A percentile compares a stretch with the other conserved stretches of the same genome.
Conservation (phyloP, 2,113 vertebrate genomes). For the Plestiodon gilberti region DNA sequence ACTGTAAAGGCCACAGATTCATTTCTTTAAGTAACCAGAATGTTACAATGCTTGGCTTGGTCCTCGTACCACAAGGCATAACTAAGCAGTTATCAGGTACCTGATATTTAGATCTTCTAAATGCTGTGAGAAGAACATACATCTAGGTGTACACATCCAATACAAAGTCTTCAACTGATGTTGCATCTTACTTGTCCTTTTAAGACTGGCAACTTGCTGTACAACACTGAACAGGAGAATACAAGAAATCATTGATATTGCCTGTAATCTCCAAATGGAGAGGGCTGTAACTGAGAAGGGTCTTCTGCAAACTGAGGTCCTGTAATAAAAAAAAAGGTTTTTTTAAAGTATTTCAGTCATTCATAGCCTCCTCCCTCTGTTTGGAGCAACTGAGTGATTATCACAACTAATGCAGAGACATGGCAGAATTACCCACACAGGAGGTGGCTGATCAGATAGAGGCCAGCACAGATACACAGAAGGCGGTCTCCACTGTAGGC, state of each 20-base stretch:
- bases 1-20: constrained; percentile 41
- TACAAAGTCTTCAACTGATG: constrained; percentile 12
- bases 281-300: constrained; percentile 79
- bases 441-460: not conserved
- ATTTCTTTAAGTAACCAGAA: constrained; percentile 19
- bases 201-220: not conserved
- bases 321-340: constrained; percentile 48
- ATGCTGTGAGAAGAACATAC: constrained; percentile 44
- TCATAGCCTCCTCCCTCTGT: no score
- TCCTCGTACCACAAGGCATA: constrained; percentile 57
- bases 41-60: constrained; percentile 36
- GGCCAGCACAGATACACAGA: not conserved
- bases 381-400: not conserved
- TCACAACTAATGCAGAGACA: not conserved
- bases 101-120: constrained; percentile 49
- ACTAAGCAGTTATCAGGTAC: constrained; percentile 47
- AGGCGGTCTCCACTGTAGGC: not conserved
- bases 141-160: constrained; percentile 37
- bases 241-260: constrained; percentile 86
- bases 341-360: not conserved
- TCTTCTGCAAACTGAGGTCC: constrained; percentile 90
- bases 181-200: constrained; percentile 16
- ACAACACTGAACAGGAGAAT: not conserved
- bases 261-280: constrained; percentile 87
- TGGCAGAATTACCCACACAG: not conserved